Evolutionary conservation across 92 coral and sea anemone genomes (phyloP).

Genomic region (Porites divaricata): DNA sequence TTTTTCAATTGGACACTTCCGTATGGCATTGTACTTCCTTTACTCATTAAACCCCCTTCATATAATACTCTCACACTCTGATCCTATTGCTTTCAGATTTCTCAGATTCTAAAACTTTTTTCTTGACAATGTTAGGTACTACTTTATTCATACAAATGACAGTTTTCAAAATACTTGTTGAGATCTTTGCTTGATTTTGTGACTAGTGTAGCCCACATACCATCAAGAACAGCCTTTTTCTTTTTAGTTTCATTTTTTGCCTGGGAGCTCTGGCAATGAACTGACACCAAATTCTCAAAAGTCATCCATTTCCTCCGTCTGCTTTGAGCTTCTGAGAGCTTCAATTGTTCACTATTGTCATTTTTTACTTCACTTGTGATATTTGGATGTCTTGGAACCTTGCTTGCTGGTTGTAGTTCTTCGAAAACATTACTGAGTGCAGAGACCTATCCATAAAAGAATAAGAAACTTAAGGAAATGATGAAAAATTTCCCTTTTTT

Average conservation of each 20-base stretch:
- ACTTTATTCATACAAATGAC: conserved; percentile 47
- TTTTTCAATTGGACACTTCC: conserved; percentile 35
- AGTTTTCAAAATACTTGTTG: conserved; percentile 46
- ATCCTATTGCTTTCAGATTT: conserved; percentile 30
- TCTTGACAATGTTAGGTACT: conserved; percentile 35
- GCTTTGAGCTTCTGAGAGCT: conserved; percentile 52
- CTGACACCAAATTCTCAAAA: conserved; percentile 11
- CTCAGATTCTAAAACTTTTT: conserved; percentile 40
- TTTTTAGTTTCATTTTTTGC: conserved; percentile 9
- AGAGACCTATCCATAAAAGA: neutral
- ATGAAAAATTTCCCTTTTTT: neutral
- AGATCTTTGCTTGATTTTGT: conserved; percentile 37
- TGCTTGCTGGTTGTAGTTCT: conserved; percentile 3
- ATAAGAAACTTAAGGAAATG: neutral
- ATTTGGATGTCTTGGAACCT: conserved; percentile 33
- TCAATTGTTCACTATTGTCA: conserved; percentile 48
- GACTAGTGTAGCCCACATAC: conserved; percentile 57
- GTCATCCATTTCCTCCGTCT: conserved; percentile 50
- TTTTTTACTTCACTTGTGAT: conserved; percentile 39
- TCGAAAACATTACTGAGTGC: conserved; percentile 6
- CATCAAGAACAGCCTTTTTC: conserved; percentile 32
- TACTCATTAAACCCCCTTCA: conserved; percentile 55
- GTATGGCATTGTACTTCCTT: conserved; percentile 45
- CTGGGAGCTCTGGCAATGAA: conserved; percentile 38
- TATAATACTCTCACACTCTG: conserved; percentile 45